These are phyloP conservation scores for Menidia menidia DNA, from an alignment of 2,797 vertebrate species.

Conservation along the genomic window DNA sequence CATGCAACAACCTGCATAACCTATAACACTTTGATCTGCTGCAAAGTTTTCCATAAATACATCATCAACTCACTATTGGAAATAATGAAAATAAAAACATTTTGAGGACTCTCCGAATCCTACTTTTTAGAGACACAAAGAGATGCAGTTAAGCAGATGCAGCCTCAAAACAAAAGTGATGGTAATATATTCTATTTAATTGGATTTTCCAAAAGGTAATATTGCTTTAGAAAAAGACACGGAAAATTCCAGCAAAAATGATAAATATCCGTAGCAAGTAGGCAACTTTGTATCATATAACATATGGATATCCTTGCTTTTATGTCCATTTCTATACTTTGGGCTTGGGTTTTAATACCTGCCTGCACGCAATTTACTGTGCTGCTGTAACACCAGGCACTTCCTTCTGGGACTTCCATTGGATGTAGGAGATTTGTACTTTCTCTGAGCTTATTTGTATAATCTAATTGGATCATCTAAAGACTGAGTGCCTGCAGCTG, in stretches of 20 bases:
- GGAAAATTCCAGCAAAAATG: not conserved
- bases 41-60: no score
- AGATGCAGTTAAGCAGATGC: not conserved
- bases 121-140: not conserved
- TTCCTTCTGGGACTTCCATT: not conserved
- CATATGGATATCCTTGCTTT: no score
- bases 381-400: not conserved
- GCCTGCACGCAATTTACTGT: not conserved
- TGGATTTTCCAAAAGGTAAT: not conserved
- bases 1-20: no score
- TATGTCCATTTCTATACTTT: not conserved
- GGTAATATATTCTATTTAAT: no score
- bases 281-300: not conserved
- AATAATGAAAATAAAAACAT: no score
- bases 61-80: no score
- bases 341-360: not conserved
- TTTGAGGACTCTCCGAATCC: not conserved
- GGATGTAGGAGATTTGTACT: slow-evolving; percentile 4
- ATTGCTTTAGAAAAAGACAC: not conserved
- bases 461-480: slow-evolving; percentile 35
- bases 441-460: slow-evolving; percentile 10
- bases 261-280: not conserved
- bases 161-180: not conserved
- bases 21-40: no score
- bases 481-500: slow-evolving; percentile 51